These are phyloP conservation scores for Pagrus major DNA, from an alignment of 2,113 vertebrate species.

Conservation along the genomic window DNA sequence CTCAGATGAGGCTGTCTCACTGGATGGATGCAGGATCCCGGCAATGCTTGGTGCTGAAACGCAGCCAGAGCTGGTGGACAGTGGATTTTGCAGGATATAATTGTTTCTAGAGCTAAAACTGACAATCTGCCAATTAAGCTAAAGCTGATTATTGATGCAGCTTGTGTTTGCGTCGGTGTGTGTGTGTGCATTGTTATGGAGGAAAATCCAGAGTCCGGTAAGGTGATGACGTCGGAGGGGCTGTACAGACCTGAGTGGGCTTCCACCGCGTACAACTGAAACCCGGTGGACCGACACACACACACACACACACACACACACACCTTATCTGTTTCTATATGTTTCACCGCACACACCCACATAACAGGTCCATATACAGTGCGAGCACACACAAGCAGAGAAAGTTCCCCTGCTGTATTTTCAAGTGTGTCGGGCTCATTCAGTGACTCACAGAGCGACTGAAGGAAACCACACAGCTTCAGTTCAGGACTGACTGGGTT, in stretches of 20 bases:
- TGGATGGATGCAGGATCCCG: no score
- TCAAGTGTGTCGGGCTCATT: constrained; percentile 20
- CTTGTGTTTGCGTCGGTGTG: not conserved
- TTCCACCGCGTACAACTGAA: constrained; percentile 5
- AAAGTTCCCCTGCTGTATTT: constrained; percentile 54
- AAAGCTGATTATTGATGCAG: not conserved
- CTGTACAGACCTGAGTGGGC: constrained; percentile 1
- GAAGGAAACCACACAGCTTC: constrained; percentile 47
- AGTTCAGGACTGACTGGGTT: not conserved
- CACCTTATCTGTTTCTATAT: constrained; percentile 21
- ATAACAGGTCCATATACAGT: not conserved
- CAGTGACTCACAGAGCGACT: constrained; percentile 43
- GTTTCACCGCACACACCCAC: constrained; percentile 11
- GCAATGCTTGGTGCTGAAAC: no score
- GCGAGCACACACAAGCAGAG: not conserved
- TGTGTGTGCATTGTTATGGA: not conserved
- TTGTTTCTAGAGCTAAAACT: not conserved
- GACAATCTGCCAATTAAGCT: not conserved
- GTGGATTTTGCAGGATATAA: no score
- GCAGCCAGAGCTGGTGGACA: no score
- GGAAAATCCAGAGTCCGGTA: not conserved
- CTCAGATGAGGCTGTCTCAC: no score
- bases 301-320: not conserved
- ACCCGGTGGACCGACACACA: not conserved
- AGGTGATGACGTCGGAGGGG: constrained; percentile 7